These are phyloP conservation scores for Ptiloglossa arizonensis DNA, from an alignment of 1,140 invertebrate species.

Conservation along the genomic window DNA sequence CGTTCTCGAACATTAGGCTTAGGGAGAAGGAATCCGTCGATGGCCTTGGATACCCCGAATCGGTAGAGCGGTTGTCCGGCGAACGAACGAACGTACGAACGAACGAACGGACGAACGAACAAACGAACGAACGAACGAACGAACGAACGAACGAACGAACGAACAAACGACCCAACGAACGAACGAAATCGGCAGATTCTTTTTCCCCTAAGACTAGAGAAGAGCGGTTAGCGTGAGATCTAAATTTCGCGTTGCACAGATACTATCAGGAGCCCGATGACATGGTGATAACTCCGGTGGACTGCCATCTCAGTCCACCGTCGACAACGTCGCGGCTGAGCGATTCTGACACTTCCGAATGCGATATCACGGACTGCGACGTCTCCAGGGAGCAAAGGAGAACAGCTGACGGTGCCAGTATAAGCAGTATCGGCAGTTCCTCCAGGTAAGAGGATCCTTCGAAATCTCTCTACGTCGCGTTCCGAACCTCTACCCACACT, in stretches of 20 bases:
- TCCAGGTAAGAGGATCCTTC: conserved; percentile 83
- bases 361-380: conserved; percentile 89
- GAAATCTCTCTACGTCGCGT: conserved; percentile 44
- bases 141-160: no score
- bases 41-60: neutral
- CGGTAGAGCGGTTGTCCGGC: neutral
- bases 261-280: conserved; percentile 81
- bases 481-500: neutral
- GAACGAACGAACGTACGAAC: neutral
- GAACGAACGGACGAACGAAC: neutral
- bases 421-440: conserved; percentile 94
- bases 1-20: conserved; percentile 11
- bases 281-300: conserved; percentile 86
- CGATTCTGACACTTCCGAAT: conserved; percentile 96
- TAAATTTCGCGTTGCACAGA: conserved; percentile 59
- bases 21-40: conserved; percentile 52
- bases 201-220: conserved; percentile 43
- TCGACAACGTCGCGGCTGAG: conserved; percentile 93
- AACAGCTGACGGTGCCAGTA: conserved; percentile 88
- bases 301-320: conserved; percentile 94
- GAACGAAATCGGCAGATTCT: conserved; percentile 50
- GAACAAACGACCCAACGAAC: no score
- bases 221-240: conserved; percentile 43
- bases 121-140: neutral
- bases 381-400: conserved; percentile 84